These are phyloP conservation scores for Catalaphyllia jardinei DNA, from an alignment of 64 coral and sea anemone species.

Conservation along the genomic window DNA sequence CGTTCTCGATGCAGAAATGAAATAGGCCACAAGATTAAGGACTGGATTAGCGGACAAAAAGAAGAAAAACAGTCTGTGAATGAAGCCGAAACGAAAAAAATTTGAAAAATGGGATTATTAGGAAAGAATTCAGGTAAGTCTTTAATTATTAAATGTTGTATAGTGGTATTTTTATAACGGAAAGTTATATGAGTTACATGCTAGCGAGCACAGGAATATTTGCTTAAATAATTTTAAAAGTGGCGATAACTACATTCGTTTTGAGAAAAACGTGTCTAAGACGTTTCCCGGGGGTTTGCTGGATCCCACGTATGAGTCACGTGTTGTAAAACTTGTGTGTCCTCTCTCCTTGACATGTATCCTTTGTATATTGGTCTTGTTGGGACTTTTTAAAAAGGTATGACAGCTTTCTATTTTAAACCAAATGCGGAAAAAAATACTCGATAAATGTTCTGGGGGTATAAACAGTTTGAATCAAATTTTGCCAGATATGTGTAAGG, in stretches of 20 bases:
- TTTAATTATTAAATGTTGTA: slow-evolving; percentile 9
- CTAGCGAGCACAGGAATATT: slow-evolving; percentile 33
- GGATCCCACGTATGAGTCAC: slow-evolving; percentile 30
- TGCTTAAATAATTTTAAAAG: slow-evolving; percentile 5
- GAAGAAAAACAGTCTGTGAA: slow-evolving; percentile 15
- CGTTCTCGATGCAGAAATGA: slow-evolving; percentile 25
- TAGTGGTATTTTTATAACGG: slow-evolving; percentile 46
- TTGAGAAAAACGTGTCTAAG: slow-evolving; percentile 18
- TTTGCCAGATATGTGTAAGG: slow-evolving; percentile 14
- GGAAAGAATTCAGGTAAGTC: slow-evolving; percentile 15
- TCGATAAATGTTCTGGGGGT: slow-evolving; percentile 3
- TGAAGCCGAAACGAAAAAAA: not conserved
- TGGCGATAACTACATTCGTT: slow-evolving; percentile 1
- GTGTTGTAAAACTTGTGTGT: not conserved
- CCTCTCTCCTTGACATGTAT: slow-evolving; percentile 34
- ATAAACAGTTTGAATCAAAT: not conserved
- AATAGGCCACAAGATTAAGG: not conserved
- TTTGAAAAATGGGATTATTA: too few species aligned
- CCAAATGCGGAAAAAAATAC: not conserved
- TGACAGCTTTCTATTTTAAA: slow-evolving; percentile 39
- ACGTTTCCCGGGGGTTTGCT: slow-evolving; percentile 50
- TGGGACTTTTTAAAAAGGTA: not conserved
- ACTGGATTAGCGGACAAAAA: slow-evolving; percentile 4
- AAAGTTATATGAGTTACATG: slow-evolving; percentile 39
- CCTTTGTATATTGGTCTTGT: slow-evolving; percentile 31